Evolutionary conservation across 2,113 vertebrate species (phyloP), one percentile per base, ranked within the genome.

Genomic region (Suricata suricatta): DNA sequence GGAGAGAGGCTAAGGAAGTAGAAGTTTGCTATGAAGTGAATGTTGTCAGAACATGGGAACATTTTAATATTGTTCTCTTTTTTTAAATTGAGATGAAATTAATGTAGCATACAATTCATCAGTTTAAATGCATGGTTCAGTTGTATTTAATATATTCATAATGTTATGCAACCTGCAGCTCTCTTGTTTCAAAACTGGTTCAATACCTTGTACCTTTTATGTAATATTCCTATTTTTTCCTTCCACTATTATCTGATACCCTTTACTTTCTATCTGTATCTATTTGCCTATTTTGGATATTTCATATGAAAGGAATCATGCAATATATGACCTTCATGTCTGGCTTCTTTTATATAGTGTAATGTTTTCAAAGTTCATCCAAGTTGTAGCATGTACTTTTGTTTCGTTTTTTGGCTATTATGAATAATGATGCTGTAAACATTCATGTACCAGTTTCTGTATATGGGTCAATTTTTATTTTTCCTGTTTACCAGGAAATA

Each of bases 61-160:
- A 66, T 96, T 90, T 86, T 82, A 90, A 68, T 77, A 87, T 41
- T 76, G 21, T n/a, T 21, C 1, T 87, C 6, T 81, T 79, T 52
- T 57, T 82, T 87, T 79, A 63, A 86, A 31, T 69, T 77, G 54
- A 88, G 54, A 41, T 93, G 50, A 84, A 90, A 85, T 52, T 93
- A 66, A 80, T 29, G 31, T 85, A 60, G 16, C 6, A 90, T 80
- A 50, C 38, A 79, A 50, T 93, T 71, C 77, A 71, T 60, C 71
- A 85, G 85, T 79, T 93, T 96, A 85, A 90, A 35, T 64, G n/a
- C 71, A 72, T 33, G 71, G 1, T 60, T 54, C 29, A 79, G 9
- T 90, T 41, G 29, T 77, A 50, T 60, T 84, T 63, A 35, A 33
- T 85, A 66, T 71, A 52, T 77, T 60, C 68, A 88, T 21, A 68